Base-by-base conservation (phyloP, 2,888 invertebrate genomes). In the Lingula anatina region DNA sequence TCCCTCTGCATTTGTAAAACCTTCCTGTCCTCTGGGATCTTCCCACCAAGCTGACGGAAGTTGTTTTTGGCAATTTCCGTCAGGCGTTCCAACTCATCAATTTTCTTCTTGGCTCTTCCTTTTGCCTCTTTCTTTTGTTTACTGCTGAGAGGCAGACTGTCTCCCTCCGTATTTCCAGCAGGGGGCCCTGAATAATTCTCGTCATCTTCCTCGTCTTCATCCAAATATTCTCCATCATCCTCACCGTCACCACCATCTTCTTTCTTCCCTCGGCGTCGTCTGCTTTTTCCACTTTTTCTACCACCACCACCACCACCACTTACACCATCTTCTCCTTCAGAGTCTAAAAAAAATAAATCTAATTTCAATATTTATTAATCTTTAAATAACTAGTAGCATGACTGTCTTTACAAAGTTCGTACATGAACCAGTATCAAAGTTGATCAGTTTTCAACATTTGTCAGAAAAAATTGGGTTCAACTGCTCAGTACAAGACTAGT, bases 1-100 rank as follows among this genome's bases (percentile, higher is more conserved):
- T 73, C 72, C 24, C 63, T 51, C 50, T 70, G 62, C 27, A 67
- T 66, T 41, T 64, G 62, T 28, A 66, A 43, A 40, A 65, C 49
- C 42, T 63, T 64, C 21, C 65, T 55, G 49, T 74, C 74, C 40
- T 76, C 75, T 20, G 66, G 53, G 31, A 76, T 49, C n/a, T 62
- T 62, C 1, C 77, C 77, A 26, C 77, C 77, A 5, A 77, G 59
- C 59, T 77, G 77, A 15, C 65, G 61, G 55, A 60, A 77, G 55
- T 77, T 77, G 50, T 65, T 70, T 53, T 71, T 73, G 24, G 77
- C 73, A 28, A 75, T 66, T 26, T 73, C 73, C 20, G 75, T 50
- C 20, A 71, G 57, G 41, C 71, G 58, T 49, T 71, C 68, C 44
- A 76, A 52, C 39, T 77, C 76, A 21, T 73, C 73, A 49, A 75